A percentile compares a stretch with the other conserved stretches of the same genome.
Evolutionary conservation across 2,113 vertebrate genomes (phyloP).

Genomic region (Podarcis cretensis): DNA sequence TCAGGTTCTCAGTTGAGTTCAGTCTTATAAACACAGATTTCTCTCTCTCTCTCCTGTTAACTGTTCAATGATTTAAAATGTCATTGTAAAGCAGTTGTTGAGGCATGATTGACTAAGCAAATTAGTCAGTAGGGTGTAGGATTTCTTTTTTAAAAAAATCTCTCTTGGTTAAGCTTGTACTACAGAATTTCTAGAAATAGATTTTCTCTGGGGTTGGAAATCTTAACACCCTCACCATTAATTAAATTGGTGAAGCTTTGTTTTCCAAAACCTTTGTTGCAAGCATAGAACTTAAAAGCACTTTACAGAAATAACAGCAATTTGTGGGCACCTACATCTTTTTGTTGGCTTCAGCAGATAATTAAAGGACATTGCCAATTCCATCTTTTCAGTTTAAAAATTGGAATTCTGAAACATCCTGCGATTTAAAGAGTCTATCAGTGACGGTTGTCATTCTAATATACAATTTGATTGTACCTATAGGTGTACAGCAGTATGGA

Average conservation of each 20-base stretch:
- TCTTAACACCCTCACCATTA: background rate
- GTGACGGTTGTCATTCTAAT: slow-evolving; percentile 8
- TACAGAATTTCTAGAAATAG: slow-evolving; percentile 47
- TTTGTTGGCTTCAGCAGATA: background rate
- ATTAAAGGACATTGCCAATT: background rate
- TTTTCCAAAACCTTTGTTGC: slow-evolving; percentile 22
- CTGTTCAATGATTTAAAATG: slow-evolving; percentile 73
- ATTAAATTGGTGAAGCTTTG: accelerated
- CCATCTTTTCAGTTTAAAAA: background rate
- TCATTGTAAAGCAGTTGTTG: slow-evolving; percentile 67
- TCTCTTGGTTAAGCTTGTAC: slow-evolving; percentile 39
- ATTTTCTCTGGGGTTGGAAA: slow-evolving; percentile 19
- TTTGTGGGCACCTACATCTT: background rate
- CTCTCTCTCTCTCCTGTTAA: slow-evolving; percentile 64
- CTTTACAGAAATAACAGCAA: background rate
- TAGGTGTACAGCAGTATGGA: slow-evolving; percentile 99
- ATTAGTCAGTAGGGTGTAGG: slow-evolving; percentile 67
- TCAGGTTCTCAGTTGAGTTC: slow-evolving; percentile 69
- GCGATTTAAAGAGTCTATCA: accelerated
- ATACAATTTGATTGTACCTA: background rate
- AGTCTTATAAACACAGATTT: slow-evolving; percentile 71
- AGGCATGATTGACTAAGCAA: slow-evolving; percentile 69
- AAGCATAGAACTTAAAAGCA: background rate
- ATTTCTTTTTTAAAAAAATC: slow-evolving; percentile 55
- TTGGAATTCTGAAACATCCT: background rate